A percentile compares a stretch with the other conserved stretches of the same genome.
phyloP scores from a whole-genome alignment of 1,140 invertebrate species.

The Psilanteris sp. region DNA sequence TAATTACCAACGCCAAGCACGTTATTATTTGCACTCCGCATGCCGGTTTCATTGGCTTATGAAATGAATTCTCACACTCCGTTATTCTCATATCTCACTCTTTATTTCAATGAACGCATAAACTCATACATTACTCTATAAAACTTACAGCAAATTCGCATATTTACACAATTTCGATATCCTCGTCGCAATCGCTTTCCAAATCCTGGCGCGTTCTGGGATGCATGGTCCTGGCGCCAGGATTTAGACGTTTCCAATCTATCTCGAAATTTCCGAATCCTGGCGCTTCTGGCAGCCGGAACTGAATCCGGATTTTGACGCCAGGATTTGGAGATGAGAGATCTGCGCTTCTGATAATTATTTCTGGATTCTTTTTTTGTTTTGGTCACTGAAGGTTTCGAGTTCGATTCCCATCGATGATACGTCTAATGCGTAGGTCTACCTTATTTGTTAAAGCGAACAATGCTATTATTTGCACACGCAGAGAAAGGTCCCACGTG shows the following conservation, averaged over 20 bases:
- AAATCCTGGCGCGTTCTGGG: too few relatives aligned
- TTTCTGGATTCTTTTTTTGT: too few relatives aligned
- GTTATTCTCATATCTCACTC: slow-evolving; percentile 71
- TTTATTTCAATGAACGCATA: slow-evolving; percentile 69
- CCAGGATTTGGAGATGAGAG: too few relatives aligned
- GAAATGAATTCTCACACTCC: slow-evolving; percentile 78
- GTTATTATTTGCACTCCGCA: slow-evolving; percentile 72
- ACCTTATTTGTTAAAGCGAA: slow-evolving; percentile 20
- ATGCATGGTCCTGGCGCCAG: too few relatives aligned
- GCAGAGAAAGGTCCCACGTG: slow-evolving; percentile 21
- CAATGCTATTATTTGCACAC: slow-evolving; percentile 31
- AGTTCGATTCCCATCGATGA: too few relatives aligned
- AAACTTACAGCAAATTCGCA: slow-evolving; percentile 67
- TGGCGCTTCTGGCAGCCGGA: too few relatives aligned
- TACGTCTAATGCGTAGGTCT: too few relatives aligned
- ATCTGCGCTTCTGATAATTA: too few relatives aligned
- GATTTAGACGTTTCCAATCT: too few relatives aligned
- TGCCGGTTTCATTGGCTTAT: slow-evolving; percentile 68
- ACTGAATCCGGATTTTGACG: too few relatives aligned
- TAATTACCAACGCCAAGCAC: slow-evolving; percentile 73
- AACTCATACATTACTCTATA: slow-evolving; percentile 71
- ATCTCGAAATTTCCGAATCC: too few relatives aligned
- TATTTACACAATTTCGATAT: slow-evolving; percentile 70
- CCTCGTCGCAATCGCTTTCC: background rate
- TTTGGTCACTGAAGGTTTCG: too few relatives aligned